phyloP scores from a whole-genome alignment of 2,113 vertebrate genomes.

The Nasalis larvatus region DNA sequence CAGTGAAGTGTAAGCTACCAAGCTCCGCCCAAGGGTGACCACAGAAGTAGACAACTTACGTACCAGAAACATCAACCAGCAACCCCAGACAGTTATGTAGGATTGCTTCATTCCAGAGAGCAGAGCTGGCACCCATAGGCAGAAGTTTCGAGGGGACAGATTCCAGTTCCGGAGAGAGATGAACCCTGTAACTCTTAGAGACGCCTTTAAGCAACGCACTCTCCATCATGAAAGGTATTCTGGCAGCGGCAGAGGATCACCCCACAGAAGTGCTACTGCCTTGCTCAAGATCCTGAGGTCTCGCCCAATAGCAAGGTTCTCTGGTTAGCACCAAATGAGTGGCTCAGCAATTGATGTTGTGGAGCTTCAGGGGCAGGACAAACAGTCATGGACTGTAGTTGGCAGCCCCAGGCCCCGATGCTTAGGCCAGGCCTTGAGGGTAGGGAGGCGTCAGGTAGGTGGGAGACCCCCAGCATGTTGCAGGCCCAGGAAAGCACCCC shows the following conservation, averaged over 20 bases:
- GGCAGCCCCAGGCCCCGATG: neutral
- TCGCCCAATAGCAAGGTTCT: neutral
- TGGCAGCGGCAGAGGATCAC: neutral
- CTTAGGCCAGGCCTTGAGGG: neutral
- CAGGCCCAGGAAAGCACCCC: conserved; percentile 42
- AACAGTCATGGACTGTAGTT: neutral
- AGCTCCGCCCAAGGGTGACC: neutral
- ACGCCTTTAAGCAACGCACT: neutral
- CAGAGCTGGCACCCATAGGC: neutral
- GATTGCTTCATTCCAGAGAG: neutral
- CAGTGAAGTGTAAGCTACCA: neutral
- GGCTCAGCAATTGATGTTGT: neutral
- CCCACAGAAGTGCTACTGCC: neutral
- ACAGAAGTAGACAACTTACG: neutral
- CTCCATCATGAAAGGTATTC: neutral
- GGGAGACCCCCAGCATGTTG: neutral
- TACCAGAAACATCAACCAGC: neutral
- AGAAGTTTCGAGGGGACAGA: neutral
- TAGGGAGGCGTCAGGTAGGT: neutral
- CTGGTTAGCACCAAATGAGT: neutral
- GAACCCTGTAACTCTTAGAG: neutral
- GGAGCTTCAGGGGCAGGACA: neutral
- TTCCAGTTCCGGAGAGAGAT: neutral
- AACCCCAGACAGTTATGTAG: neutral
- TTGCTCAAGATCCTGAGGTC: neutral